phyloP scores from a whole-genome alignment of 2,888 invertebrate species.

The Aspidiotus rigidus region DNA sequence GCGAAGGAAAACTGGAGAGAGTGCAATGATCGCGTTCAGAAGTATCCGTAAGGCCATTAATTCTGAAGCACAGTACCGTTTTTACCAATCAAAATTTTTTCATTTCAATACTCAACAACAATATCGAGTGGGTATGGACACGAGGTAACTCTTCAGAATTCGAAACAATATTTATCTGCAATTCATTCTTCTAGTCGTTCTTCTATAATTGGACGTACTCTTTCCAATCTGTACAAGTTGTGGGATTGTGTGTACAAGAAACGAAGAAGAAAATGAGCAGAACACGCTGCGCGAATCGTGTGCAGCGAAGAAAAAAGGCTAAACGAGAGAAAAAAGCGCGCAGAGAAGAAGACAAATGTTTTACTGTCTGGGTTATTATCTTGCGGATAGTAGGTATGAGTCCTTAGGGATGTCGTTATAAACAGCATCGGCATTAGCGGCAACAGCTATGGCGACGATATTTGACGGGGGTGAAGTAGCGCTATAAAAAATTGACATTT shows the following conservation, averaged over 20 bases:
- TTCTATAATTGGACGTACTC: background rate
- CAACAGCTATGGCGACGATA: slow-evolving; percentile 27
- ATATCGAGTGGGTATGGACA: too few relatives aligned
- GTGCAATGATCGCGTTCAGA: too few relatives aligned
- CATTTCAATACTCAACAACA: too few relatives aligned
- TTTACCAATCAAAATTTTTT: too few relatives aligned
- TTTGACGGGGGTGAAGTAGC: slow-evolving; percentile 31
- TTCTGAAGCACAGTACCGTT: too few relatives aligned
- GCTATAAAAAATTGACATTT: slow-evolving; percentile 29
- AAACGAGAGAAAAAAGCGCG: background rate
- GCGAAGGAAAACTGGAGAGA: background rate
- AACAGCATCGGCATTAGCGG: slow-evolving; percentile 29
- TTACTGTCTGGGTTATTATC: slow-evolving; percentile 33
- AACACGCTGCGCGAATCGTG: background rate
- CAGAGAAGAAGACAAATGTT: slow-evolving; percentile 30
- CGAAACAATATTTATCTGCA: background rate
- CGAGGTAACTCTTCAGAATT: too few relatives aligned
- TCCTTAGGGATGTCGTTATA: slow-evolving; percentile 34
- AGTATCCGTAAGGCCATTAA: too few relatives aligned
- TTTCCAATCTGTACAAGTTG: background rate
- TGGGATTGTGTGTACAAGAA: background rate
- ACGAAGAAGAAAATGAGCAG: background rate
- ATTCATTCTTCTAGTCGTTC: background rate
- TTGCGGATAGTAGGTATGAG: slow-evolving; percentile 33
- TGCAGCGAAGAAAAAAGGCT: background rate